These are phyloP conservation scores for Chloroclysta siterata DNA, from an alignment of 2,888 invertebrate species.

Conservation along the genomic window DNA sequence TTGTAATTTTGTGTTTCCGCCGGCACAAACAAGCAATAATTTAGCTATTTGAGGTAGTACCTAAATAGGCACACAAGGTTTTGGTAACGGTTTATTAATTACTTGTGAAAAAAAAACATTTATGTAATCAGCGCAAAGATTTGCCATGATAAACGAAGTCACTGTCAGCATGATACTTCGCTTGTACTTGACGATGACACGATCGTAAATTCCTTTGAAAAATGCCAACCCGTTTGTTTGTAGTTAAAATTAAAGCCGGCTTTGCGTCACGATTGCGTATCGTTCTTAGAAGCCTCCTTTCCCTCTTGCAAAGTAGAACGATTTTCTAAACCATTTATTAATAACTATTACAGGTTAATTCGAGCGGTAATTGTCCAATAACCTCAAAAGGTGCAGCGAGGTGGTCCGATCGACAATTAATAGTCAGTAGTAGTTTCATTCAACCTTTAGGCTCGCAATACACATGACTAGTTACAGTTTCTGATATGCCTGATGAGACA, in stretches of 20 bases:
- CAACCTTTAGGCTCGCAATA: conserved; percentile 15
- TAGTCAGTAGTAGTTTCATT: conserved; percentile 15
- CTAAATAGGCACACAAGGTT: not conserved
- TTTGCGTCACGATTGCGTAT: conserved; percentile 41
- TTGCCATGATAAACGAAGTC: not conserved
- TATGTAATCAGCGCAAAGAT: not conserved
- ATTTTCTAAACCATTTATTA: conserved; percentile 46
- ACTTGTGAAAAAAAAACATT: not conserved
- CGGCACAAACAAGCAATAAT: not conserved
- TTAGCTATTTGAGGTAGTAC: not conserved
- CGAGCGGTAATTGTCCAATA: conserved; percentile 49
- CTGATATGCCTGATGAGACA: too few relatives aligned
- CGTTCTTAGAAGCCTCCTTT: conserved; percentile 32
- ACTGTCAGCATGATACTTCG: not conserved
- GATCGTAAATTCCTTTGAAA: conserved; percentile 22
- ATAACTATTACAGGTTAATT: conserved; percentile 45
- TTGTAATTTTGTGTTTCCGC: conserved; percentile 3
- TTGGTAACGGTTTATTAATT: not conserved
- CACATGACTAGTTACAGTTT: conserved; percentile 3
- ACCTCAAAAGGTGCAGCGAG: conserved; percentile 41
- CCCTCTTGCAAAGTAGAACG: conserved; percentile 39
- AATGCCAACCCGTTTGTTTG: conserved; percentile 39
- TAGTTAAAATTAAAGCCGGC: conserved; percentile 41
- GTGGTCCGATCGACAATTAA: conserved; percentile 34
- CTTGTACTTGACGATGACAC: conserved; percentile 17